Evolutionary conservation across 2,113 vertebrate species (phyloP), one percentile per base, ranked within the genome.

Genomic region (Cyprinodon variegatus): DNA sequence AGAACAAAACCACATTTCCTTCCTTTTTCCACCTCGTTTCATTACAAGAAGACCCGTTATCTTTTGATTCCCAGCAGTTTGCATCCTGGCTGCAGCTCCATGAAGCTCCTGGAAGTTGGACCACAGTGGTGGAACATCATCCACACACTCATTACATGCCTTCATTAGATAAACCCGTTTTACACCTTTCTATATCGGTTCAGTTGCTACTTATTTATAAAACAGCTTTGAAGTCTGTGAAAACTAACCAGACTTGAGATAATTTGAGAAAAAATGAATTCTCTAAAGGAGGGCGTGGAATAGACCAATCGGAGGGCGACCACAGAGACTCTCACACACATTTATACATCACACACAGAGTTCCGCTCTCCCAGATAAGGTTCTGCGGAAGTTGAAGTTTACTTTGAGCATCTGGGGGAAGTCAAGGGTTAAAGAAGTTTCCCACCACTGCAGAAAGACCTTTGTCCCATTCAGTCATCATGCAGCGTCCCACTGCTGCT

Each of bases 381-480:
- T 66, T 77, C 86, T 90, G 29, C 84, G 85, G 91, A 92, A 92
- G 89, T 85, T 78, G 73, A 74, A 81, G 92, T 93, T 93, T 92
- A 92, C 86, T 85, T 76, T 89, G 78, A 85, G 82, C 87, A 89
- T 88, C 90, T 90, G 88, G 87, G 78, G 86, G 87, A 86, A 83
- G 91, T 91, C 89, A 86, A 81, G 78, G 88, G 90, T 91, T 89
- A 90, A 88, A 91, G 83, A 91, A 90, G 86, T 88, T 92, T 93
- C 91, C 92, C 90, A 93, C 88, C 90, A 82, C 81, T 88, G 89
- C 87, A 75, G 79, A 82, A 77, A 77, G 82, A 89, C 86, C 78
- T 89, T 79, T 86, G 83, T 91, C 88, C 85, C 68, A 72, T 75
- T 75, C 6, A 66, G 74, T 78, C 79, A 74, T 77, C 63, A 59